A percentile compares a stretch with the other conserved stretches of the same genome.
These are phyloP conservation scores for Lemur catta DNA, from an alignment of 2,797 vertebrate species.

Conservation along the genomic window DNA sequence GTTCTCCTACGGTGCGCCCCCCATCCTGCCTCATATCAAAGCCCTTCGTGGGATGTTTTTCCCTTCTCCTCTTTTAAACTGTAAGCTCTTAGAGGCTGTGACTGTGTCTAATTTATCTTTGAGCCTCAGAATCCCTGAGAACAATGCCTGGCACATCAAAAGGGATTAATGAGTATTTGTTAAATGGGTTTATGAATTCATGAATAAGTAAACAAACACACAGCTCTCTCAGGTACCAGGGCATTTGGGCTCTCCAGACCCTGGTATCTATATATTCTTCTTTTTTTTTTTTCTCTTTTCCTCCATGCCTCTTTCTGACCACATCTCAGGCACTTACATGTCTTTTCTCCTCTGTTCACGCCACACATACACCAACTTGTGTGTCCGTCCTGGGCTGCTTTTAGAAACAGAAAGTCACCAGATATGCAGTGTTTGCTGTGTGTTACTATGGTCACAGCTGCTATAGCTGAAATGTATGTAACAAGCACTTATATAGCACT, in stretches of 20 bases:
- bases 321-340: neutral
- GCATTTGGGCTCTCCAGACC: neutral
- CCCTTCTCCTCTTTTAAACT: neutral
- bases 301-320: neutral
- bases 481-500: neutral
- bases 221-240: neutral
- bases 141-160: neutral
- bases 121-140: conserved; percentile 3
- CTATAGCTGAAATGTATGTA: neutral
- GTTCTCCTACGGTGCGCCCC: neutral
- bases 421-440: neutral
- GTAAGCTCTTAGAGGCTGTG: neutral
- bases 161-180: neutral
- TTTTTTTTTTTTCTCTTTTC: neutral
- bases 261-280: neutral
- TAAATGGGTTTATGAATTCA: neutral
- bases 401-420: neutral
- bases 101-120: conserved; percentile 33
- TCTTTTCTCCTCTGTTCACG: neutral
- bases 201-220: neutral
- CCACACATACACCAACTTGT: neutral
- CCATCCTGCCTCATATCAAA: neutral
- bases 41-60: neutral
- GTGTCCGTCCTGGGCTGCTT: neutral
- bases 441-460: neutral